Percentiles rank a stretch among this genome's conserved stretches.
These are phyloP conservation scores for Tigriopus californicus DNA, from an alignment of 2,888 invertebrate genomes.

Conservation along the genomic window DNA sequence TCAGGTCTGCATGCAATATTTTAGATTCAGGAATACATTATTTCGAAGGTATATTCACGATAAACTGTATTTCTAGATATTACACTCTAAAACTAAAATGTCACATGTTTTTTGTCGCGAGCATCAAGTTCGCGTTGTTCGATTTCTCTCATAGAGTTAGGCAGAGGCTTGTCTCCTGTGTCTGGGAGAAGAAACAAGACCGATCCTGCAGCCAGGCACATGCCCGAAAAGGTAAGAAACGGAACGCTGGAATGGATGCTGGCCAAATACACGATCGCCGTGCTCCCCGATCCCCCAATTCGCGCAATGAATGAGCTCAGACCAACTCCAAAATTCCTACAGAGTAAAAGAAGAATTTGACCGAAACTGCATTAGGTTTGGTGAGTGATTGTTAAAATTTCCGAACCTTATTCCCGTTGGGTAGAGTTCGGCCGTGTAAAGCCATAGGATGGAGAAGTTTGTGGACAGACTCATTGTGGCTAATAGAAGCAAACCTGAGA, in stretches of 20 bases:
- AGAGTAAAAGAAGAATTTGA: background rate
- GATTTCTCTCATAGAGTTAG: background rate
- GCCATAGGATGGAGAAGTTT: constrained; percentile 7
- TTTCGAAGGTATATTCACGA: too few relatives aligned
- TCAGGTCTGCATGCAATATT: too few relatives aligned
- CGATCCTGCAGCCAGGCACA: background rate
- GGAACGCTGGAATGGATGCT: background rate
- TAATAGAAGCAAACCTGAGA: background rate
- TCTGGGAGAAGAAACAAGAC: background rate
- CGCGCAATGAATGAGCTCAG: background rate
- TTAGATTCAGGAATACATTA: too few relatives aligned
- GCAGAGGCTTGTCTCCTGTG: background rate
- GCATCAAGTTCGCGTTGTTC: too few relatives aligned
- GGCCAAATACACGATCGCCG: background rate
- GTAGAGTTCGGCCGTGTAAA: constrained; percentile 8
- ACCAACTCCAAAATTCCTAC: background rate
- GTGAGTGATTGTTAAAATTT: too few relatives aligned
- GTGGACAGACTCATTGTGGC: constrained; percentile 2
- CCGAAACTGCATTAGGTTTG: too few relatives aligned
- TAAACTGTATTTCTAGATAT: too few relatives aligned
- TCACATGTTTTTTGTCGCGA: too few relatives aligned
- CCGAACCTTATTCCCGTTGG: constrained; percentile 2
- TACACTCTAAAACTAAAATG: too few relatives aligned
- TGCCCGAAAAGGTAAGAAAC: background rate
- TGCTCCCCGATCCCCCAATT: background rate